Percentiles rank a stretch among this genome's conserved stretches.
These are phyloP conservation scores for Idaea aversata DNA, from an alignment of 2,888 invertebrate genomes.

Conservation along the genomic window DNA sequence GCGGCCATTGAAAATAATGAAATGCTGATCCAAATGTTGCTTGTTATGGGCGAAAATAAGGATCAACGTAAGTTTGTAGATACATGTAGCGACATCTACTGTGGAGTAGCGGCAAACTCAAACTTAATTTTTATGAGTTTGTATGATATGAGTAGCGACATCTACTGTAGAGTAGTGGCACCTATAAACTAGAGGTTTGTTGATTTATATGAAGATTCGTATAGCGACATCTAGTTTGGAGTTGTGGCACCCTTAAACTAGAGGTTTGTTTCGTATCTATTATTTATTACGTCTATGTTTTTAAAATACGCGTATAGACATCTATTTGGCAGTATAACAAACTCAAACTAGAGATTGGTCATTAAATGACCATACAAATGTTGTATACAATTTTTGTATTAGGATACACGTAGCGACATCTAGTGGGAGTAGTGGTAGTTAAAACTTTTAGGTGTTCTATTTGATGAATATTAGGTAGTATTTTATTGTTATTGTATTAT, in stretches of 20 bases:
- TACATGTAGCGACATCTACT: slow-evolving; percentile 34
- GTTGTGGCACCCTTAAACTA: slow-evolving; percentile 5
- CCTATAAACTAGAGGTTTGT: slow-evolving; percentile 31
- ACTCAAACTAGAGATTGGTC: too few relatives aligned
- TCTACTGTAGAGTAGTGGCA: slow-evolving; percentile 18
- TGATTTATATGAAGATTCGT: slow-evolving; percentile 35
- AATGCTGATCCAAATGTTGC: slow-evolving; percentile 53
- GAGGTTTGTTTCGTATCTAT: slow-evolving; percentile 39
- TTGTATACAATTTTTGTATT: slow-evolving; percentile 2
- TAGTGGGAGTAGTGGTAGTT: slow-evolving; percentile 8
- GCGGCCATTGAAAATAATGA: slow-evolving; percentile 58
- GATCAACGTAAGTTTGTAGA: slow-evolving; percentile 55
- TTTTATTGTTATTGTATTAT: too few relatives aligned
- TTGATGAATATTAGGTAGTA: too few relatives aligned
- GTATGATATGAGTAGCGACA: slow-evolving; percentile 31
- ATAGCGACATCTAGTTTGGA: slow-evolving; percentile 30
- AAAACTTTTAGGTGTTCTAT: too few relatives aligned
- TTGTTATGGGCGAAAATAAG: slow-evolving; percentile 69
- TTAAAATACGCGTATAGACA: too few relatives aligned
- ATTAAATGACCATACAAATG: too few relatives aligned
- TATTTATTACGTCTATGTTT: neutral
- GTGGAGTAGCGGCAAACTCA: slow-evolving; percentile 6
- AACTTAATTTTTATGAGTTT: slow-evolving; percentile 39
- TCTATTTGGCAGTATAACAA: too few relatives aligned
- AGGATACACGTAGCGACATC: slow-evolving; percentile 33